Evolutionary conservation across 2,888 invertebrate genomes (phyloP).

Genomic region (Ophion ellenae): DNA sequence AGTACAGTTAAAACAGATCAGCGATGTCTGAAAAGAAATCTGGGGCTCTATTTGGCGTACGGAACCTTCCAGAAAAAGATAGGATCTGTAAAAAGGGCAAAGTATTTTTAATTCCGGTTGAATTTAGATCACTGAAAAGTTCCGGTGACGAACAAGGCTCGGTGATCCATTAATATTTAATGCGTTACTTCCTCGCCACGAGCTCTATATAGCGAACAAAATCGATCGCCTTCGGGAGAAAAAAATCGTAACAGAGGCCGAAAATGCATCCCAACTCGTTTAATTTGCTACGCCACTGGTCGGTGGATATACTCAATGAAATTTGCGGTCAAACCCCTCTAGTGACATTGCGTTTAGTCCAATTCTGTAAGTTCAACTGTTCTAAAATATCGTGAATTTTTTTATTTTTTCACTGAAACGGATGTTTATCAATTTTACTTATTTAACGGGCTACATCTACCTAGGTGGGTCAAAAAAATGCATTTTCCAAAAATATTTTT

Average conservation of each 20-base stretch:
- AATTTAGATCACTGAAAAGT: conserved; percentile 1
- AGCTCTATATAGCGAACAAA: conserved; percentile 2
- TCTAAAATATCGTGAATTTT: no score
- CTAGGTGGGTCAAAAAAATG: no score
- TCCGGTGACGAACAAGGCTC: not conserved
- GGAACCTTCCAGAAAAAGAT: not conserved
- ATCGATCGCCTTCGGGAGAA: conserved; percentile 9
- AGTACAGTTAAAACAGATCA: not conserved
- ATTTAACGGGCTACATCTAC: no score
- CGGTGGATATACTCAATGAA: not conserved
- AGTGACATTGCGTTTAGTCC: not conserved
- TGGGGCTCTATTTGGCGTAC: not conserved
- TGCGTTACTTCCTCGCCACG: conserved; percentile 28
- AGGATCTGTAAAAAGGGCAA: conserved; percentile 5
- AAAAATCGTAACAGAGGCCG: not conserved
- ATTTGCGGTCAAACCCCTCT: not conserved
- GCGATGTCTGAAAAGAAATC: not conserved
- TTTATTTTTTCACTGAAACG: no score
- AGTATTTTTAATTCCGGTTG: conserved; percentile 22
- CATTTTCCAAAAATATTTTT: no score
- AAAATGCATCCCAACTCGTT: conserved; percentile 3
- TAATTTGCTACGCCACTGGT: not conserved
- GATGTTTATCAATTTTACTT: no score
- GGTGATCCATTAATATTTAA: conserved; percentile 28
- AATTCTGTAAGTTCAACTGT: no score